Percentiles rank a stretch among this genome's conserved stretches.
Conservation (phyloP, 2,113 vertebrate species). For the Psittacula cyanocephala region DNA sequence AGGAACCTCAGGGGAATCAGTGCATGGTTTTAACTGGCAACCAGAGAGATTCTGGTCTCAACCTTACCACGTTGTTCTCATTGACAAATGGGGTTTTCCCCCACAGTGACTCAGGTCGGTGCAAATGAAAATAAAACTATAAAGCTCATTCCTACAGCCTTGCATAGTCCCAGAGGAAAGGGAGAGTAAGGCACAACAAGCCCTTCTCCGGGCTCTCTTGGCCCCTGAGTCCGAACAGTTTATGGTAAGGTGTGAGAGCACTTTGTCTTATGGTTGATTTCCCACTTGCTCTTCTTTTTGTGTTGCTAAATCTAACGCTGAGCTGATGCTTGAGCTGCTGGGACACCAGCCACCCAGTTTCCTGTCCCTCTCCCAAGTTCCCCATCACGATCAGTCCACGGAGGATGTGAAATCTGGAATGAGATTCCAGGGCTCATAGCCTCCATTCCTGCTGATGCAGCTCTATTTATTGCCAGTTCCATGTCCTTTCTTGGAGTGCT, state of each 20-base stretch:
- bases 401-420: not conserved
- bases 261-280: not conserved
- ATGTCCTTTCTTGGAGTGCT: conserved; percentile 42
- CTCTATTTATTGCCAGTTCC: conserved; percentile 8
- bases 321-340: not conserved
- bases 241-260: not conserved
- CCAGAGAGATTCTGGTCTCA: not conserved
- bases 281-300: not conserved
- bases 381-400: not conserved
- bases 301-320: not conserved
- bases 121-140: not conserved
- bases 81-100: not conserved
- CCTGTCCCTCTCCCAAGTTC: not conserved
- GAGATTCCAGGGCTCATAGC: not conserved
- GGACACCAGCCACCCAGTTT: not conserved
- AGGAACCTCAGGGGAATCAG: not conserved
- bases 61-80: not conserved
- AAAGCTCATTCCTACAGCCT: not conserved
- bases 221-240: not conserved
- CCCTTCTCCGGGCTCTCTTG: fast-evolving
- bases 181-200: not conserved
- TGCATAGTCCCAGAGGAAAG: not conserved
- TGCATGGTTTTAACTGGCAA: not conserved
- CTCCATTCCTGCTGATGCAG: not conserved
- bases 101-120: not conserved